Evolutionary conservation across 2,113 vertebrate genomes (phyloP).

Genomic region (Clarias magur): DNA sequence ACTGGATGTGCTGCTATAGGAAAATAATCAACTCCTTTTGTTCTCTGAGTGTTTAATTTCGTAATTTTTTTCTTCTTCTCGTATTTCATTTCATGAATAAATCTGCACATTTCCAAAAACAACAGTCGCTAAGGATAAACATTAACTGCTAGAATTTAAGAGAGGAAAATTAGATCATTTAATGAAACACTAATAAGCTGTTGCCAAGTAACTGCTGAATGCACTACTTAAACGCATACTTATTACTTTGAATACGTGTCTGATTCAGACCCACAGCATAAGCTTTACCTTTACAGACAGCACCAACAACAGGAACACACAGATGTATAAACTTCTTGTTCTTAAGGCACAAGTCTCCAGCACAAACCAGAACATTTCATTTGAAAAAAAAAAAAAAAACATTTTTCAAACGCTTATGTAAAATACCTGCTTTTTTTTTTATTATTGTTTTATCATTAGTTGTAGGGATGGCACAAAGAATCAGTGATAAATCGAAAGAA

Average conservation of each 20-base stretch:
- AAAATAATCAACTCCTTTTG: not conserved
- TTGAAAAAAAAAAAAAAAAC: not conserved
- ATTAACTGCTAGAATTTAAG: not conserved
- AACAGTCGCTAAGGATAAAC: not conserved
- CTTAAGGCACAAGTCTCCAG: not conserved
- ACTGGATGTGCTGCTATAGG: not conserved
- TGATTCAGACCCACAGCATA: not conserved
- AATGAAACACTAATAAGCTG: slow-evolving; percentile 7
- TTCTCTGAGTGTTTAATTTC: not conserved
- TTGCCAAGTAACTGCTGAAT: slow-evolving; percentile 21
- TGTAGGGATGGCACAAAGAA: slow-evolving; percentile 73
- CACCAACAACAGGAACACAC: not conserved
- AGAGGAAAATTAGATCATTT: not conserved
- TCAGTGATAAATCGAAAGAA: slow-evolving; percentile 72
- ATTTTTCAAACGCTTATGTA: slow-evolving; percentile 44
- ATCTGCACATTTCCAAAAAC: not conserved
- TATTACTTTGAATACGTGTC: not conserved
- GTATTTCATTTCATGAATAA: not conserved
- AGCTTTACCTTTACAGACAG: not conserved
- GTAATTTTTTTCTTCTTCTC: too few species aligned
- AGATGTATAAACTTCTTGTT: not conserved
- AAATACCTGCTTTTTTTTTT: slow-evolving; percentile 70
- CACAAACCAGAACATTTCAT: not conserved
- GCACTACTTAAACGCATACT: not conserved
- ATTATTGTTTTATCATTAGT: slow-evolving; percentile 76